A percentile compares a stretch with the other conserved stretches of the same genome.
These are phyloP conservation scores for Meteorus cinctellus DNA, from an alignment of 2,888 invertebrate species.

Conservation along the genomic window DNA sequence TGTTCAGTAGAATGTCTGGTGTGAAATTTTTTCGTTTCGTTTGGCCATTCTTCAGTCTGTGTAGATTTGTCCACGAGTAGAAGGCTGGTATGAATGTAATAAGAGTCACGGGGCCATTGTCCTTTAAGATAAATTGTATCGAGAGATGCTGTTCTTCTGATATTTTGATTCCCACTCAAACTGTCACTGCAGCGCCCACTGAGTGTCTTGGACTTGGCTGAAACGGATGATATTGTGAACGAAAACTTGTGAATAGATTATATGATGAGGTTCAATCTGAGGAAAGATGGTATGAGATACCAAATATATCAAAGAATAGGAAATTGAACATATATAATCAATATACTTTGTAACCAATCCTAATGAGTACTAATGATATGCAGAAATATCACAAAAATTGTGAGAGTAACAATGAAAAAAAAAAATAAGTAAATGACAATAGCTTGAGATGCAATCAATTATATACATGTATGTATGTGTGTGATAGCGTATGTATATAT, in stretches of 20 bases:
- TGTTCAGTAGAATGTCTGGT: conserved; percentile 52
- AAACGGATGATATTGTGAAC: background rate
- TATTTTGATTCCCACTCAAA: conserved; percentile 77
- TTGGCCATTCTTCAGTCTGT: conserved; percentile 82
- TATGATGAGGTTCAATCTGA: too few relatives aligned
- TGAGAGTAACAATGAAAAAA: too few relatives aligned
- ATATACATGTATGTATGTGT: too few relatives aligned
- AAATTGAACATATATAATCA: too few relatives aligned
- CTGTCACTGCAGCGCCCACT: conserved; percentile 75
- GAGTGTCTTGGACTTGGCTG: conserved; percentile 76
- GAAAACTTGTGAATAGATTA: background rate
- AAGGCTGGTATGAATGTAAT: conserved; percentile 80
- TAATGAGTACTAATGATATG: too few relatives aligned
- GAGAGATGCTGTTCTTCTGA: conserved; percentile 85
- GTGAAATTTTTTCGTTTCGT: conserved; percentile 62
- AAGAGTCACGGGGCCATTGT: conserved; percentile 83
- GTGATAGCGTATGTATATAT: too few relatives aligned
- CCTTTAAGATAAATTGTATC: conserved; percentile 87
- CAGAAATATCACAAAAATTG: too few relatives aligned
- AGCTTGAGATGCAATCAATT: too few relatives aligned
- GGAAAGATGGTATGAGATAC: too few relatives aligned
- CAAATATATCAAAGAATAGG: too few relatives aligned
- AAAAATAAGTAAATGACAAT: too few relatives aligned
- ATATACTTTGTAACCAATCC: too few relatives aligned
- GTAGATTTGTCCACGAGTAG: conserved; percentile 86